phyloP scores from a whole-genome alignment of 2,797 vertebrate species.

The Phylloscopus collybita region DNA sequence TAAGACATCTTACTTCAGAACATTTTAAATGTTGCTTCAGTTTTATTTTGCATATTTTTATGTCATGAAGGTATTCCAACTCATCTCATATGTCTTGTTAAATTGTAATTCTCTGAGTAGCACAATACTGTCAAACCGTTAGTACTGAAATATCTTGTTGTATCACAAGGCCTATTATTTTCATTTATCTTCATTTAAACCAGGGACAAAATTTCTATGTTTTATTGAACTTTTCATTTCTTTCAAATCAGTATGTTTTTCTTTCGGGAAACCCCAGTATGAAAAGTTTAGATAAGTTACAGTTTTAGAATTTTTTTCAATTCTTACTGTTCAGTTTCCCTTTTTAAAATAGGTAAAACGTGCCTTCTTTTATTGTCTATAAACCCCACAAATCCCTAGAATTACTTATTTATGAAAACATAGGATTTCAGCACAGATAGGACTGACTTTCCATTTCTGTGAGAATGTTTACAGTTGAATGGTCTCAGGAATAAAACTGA shows the following conservation, averaged over 20 bases:
- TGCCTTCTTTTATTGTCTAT: neutral
- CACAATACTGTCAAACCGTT: neutral
- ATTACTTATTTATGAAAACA: neutral
- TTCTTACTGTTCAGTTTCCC: neutral
- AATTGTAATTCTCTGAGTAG: neutral
- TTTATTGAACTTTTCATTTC: neutral
- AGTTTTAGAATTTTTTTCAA: neutral
- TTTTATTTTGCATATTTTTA: neutral
- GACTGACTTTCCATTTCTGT: slow-evolving; percentile 14
- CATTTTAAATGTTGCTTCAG: neutral
- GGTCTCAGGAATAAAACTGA: slow-evolving; percentile 3
- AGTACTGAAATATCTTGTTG: neutral
- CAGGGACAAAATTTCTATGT: neutral
- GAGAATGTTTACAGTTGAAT: slow-evolving; percentile 16
- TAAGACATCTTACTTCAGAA: neutral
- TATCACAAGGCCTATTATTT: neutral
- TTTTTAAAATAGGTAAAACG: neutral
- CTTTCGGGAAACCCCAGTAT: neutral
- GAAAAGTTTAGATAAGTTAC: neutral
- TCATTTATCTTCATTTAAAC: neutral
- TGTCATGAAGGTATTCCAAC: neutral
- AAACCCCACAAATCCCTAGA: neutral
- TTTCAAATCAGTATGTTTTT: neutral
- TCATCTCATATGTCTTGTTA: neutral
- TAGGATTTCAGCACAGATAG: neutral